Percentiles rank a stretch among this genome's conserved stretches.
Evolutionary conservation across 2,888 invertebrate genomes (phyloP).

Genomic region (Pachycephus smyrnensis): DNA sequence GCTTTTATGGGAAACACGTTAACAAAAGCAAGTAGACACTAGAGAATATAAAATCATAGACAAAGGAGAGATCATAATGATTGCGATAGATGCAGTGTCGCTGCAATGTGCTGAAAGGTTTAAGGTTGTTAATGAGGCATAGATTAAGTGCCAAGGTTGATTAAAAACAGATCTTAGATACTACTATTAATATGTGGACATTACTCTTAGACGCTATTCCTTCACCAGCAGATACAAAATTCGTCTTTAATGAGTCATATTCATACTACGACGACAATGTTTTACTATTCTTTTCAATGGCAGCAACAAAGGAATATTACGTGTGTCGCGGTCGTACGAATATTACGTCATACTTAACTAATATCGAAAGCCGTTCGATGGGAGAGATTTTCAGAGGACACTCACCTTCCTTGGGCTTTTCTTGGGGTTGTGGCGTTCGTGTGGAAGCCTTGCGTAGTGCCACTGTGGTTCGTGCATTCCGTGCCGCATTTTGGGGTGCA

Average conservation of each 20-base stretch:
- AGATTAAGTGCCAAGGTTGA: background rate
- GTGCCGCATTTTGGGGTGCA: slow-evolving; percentile 59
- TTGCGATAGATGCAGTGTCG: slow-evolving; percentile 17
- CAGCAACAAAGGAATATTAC: background rate
- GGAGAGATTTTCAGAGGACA: slow-evolving; percentile 36
- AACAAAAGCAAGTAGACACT: slow-evolving; percentile 18
- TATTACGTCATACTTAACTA: background rate
- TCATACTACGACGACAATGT: background rate
- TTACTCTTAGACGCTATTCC: background rate
- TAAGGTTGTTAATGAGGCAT: slow-evolving; percentile 2
- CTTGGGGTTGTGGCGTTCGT: slow-evolving; percentile 63
- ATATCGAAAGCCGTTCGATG: background rate
- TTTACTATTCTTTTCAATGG: background rate
- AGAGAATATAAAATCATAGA: background rate
- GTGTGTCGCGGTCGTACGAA: background rate
- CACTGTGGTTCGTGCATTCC: slow-evolving; percentile 64
- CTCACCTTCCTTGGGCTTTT: slow-evolving; percentile 65
- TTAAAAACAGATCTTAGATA: background rate
- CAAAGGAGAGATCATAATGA: slow-evolving; percentile 9
- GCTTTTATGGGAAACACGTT: slow-evolving; percentile 30
- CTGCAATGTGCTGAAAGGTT: slow-evolving; percentile 25
- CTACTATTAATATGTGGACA: background rate
- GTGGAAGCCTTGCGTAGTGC: slow-evolving; percentile 64
- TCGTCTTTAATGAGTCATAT: background rate
- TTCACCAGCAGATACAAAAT: background rate